Base-by-base conservation (phyloP, 2,113 vertebrate genomes). In the Acrocephalus kingi region DNA sequence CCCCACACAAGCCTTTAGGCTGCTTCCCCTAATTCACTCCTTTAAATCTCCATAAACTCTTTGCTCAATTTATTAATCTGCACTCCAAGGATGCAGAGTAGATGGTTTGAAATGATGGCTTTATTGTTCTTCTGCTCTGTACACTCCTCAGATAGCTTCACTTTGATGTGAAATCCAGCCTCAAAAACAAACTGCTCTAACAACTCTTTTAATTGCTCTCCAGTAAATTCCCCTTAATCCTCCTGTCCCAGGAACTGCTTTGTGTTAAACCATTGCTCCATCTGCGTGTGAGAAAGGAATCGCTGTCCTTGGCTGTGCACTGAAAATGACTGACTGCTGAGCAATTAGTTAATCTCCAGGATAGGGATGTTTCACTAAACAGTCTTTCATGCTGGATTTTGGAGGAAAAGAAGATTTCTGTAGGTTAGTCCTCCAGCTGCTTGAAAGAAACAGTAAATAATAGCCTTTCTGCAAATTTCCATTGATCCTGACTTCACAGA, bases 221-320 rank as follows among this genome's bases (percentile, higher is more conserved):
- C 83, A 96, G 90, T 96, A 97, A 96, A 96, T 96, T 97, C 92
- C 93, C 78, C 58, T 91, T 88, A 97, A 95, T 96, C 67, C 61
- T 89, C 84, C 91, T 90, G 94, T 96, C 84, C 66, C 80, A 87
- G 69, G 95, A 90, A 92, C 61, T 69, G 43, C 64, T 95, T 93
- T 92, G 84, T 79, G 77, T 82, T 96, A 93, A 95, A 96, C 43
- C 55, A 27, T 3, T 77, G 87, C 39, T 87, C 84, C 84, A 93
- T 74, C 86, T 92, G 94, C 0, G 15, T 46, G 62, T 33, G 49
- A 54, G 55, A 84, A 83, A 91, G 79, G 80, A 90, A 93, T 75
- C 1, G 0, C 61, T 97, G 64, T 92, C 93, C 49, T 96, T 95
- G 82, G 74, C 91, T 88, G 64, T n/a, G 76, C 69, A 79, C 41